phyloP scores from a whole-genome alignment of 2,888 invertebrate genomes.

The Lathronympha strigana region DNA sequence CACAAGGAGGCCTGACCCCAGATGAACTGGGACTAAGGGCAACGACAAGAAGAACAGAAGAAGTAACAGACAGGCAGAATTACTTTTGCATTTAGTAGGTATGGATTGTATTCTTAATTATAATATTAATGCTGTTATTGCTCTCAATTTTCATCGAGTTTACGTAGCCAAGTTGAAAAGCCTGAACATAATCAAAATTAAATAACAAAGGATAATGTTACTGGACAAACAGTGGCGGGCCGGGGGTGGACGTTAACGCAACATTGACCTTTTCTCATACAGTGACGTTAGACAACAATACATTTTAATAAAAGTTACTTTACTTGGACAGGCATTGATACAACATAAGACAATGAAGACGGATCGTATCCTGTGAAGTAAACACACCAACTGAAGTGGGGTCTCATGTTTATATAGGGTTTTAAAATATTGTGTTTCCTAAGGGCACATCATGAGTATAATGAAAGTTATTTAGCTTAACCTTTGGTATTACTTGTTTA shows the following conservation, averaged over 20 bases:
- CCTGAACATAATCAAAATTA: background rate
- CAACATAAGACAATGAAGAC: slow-evolving; percentile 22
- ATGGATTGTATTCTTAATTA: background rate
- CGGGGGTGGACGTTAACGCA: slow-evolving; percentile 11
- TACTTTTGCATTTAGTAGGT: too few species aligned
- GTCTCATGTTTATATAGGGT: background rate
- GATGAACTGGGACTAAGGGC: too few species aligned
- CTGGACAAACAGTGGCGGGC: background rate
- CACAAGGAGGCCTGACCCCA: too few species aligned
- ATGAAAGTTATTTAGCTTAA: too few species aligned
- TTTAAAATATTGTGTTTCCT: too few species aligned
- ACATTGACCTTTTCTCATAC: slow-evolving; percentile 16
- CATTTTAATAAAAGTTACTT: slow-evolving; percentile 26
- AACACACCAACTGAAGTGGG: background rate
- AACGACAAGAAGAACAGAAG: too few species aligned
- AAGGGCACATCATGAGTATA: too few species aligned
- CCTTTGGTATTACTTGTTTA: too few species aligned
- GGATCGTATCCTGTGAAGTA: slow-evolving; percentile 5
- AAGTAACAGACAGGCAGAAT: too few species aligned
- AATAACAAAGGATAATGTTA: slow-evolving; percentile 9
- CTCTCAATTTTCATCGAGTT: background rate
- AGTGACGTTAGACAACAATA: slow-evolving; percentile 19
- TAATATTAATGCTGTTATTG: background rate
- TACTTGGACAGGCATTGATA: slow-evolving; percentile 24
- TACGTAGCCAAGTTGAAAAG: background rate